phyloP scores from a whole-genome alignment of 2,113 vertebrate species.

The Phrynosoma platyrhinos region DNA sequence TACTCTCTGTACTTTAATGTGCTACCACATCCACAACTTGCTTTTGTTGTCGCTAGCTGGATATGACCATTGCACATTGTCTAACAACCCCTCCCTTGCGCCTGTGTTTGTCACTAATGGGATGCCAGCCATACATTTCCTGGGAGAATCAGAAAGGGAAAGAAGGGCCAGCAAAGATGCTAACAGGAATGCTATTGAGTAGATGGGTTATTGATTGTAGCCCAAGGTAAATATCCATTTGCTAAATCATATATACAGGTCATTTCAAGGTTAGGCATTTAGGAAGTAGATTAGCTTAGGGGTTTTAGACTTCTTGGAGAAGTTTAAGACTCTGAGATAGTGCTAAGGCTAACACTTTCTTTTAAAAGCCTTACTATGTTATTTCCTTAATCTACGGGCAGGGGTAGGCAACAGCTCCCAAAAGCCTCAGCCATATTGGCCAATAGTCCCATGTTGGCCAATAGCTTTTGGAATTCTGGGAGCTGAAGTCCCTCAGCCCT shows the following conservation, averaged over 20 bases:
- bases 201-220: neutral
- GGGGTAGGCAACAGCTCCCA: too few relatives aligned
- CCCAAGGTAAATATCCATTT: slow-evolving; percentile 45
- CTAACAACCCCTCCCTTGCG: too few relatives aligned
- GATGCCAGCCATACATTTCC: neutral
- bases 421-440: too few relatives aligned
- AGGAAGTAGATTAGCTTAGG: slow-evolving; percentile 50
- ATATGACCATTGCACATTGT: too few relatives aligned
- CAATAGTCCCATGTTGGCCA: too few relatives aligned
- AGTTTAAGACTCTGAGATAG: neutral
- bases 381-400: neutral
- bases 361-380: too few relatives aligned
- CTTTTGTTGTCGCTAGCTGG: too few relatives aligned
- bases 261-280: slow-evolving; percentile 66
- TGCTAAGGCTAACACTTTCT: too few relatives aligned
- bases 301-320: neutral
- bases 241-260: slow-evolving; percentile 61
- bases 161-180: neutral
- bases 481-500: too few relatives aligned
- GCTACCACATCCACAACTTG: neutral
- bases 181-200: slow-evolving; percentile 4
- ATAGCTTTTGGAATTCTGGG: too few relatives aligned
- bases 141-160: slow-evolving; percentile 43
- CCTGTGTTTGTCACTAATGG: too few relatives aligned
- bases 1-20: neutral